Evolutionary conservation across 2,797 vertebrate genomes (phyloP).

Genomic region (Mycteria americana): DNA sequence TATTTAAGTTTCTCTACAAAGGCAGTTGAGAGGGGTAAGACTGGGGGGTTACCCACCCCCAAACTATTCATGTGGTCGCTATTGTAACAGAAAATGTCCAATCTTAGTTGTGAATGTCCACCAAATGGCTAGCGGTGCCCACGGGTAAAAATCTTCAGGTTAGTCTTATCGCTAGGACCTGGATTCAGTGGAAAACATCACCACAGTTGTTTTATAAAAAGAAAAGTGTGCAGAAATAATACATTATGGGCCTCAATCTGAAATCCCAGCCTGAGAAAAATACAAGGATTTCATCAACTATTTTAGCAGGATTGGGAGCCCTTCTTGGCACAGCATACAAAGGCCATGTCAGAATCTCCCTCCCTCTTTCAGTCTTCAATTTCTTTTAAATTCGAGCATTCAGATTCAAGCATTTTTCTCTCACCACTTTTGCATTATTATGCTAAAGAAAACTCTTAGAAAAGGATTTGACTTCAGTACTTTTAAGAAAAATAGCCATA

Average conservation of each 20-base stretch:
- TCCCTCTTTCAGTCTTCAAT: not conserved
- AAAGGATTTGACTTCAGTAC: not conserved
- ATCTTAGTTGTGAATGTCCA: not conserved
- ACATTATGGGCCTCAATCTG: not conserved
- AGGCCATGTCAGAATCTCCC: not conserved
- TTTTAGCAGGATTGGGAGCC: not conserved
- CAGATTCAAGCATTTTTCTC: not conserved
- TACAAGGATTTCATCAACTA: not conserved
- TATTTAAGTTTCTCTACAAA: not conserved
- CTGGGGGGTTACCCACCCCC: fast-evolving
- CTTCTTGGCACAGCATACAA: not conserved
- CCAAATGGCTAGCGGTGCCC: not conserved
- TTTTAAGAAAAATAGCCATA: not conserved
- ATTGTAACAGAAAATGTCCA: fast-evolving
- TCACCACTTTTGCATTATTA: not conserved
- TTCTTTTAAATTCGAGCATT: not conserved
- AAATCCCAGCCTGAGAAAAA: not conserved
- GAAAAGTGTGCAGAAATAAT: not conserved
- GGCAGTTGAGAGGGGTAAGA: not conserved
- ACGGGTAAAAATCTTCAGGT: fast-evolving
- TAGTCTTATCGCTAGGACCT: not conserved
- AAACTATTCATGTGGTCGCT: not conserved
- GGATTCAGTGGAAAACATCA: not conserved
- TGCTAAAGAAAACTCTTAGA: not conserved
- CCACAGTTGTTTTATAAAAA: not conserved